Percentiles rank a stretch among this genome's conserved stretches.
These are phyloP conservation scores for Lydus trimaculatus DNA, from an alignment of 2,888 invertebrate species.

Conservation along the genomic window DNA sequence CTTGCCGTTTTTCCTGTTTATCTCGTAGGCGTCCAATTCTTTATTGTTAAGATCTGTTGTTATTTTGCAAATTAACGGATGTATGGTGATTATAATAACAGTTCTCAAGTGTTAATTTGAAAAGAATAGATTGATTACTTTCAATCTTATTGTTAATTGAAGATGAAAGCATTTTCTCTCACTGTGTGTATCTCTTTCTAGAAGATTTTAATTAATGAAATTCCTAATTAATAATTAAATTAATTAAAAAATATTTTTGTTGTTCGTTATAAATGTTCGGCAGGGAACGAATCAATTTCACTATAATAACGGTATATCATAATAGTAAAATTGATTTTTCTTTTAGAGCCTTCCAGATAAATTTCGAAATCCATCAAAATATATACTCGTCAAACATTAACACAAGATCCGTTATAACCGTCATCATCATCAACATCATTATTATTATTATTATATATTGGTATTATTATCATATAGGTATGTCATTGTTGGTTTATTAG, in stretches of 20 bases:
- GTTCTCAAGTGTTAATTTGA: not conserved
- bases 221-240: not conserved
- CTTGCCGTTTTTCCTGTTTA: not conserved
- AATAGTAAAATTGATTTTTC: not conserved
- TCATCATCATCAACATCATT: not conserved
- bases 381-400: not conserved
- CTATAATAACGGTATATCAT: conserved; percentile 1
- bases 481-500: not conserved
- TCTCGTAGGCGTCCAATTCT: not conserved
- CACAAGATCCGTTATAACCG: not conserved
- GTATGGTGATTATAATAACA: not conserved
- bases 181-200: not conserved
- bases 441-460: not conserved
- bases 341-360: not conserved
- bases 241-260: not conserved
- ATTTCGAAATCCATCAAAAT: not conserved
- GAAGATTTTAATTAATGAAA: not conserved
- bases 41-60: not conserved
- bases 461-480: too few relatives aligned
- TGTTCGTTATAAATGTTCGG: not conserved
- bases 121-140: conserved; percentile 1
- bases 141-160: too few relatives aligned
- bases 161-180: not conserved
- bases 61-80: not conserved
- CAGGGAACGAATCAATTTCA: conserved; percentile 1